These are phyloP conservation scores for Agrochola circellaris DNA, from an alignment of 2,888 invertebrate genomes.

Conservation along the genomic window DNA sequence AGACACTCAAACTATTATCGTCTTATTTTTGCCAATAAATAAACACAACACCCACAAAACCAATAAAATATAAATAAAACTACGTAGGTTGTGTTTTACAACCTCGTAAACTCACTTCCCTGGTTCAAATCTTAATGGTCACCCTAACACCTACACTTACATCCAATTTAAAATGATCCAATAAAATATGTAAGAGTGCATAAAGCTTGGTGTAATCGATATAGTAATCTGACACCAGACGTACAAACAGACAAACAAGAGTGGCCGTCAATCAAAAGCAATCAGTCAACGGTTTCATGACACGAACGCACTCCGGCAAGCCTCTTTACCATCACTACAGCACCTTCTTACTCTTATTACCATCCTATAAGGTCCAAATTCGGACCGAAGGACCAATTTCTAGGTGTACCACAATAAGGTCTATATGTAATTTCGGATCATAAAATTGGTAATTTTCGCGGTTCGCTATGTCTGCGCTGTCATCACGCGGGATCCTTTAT, in stretches of 20 bases:
- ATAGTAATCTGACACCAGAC: conserved; percentile 67
- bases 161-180: conserved; percentile 65
- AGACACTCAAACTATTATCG: conserved; percentile 46
- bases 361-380: conserved; percentile 51
- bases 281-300: conserved; percentile 71
- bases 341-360: conserved; percentile 26
- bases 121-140: conserved; percentile 63
- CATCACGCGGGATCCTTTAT: conserved; percentile 80
- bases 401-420: conserved; percentile 25
- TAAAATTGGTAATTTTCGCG: conserved; percentile 78
- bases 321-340: background rate
- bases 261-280: conserved; percentile 70
- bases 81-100: conserved; percentile 65
- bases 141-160: conserved; percentile 55
- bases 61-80: conserved; percentile 68
- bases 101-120: conserved; percentile 64
- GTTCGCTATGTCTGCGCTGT: conserved; percentile 76
- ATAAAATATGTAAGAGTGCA: conserved; percentile 61
- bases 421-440: conserved; percentile 76
- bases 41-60: conserved; percentile 67
- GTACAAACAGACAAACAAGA: conserved; percentile 70
- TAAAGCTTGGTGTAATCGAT: conserved; percentile 63
- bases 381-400: conserved; percentile 2
- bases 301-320: conserved; percentile 54
- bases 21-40: conserved; percentile 64